These are phyloP conservation scores for Eupithecia insigniata DNA, from an alignment of 2,888 invertebrate genomes.

Conservation along the genomic window DNA sequence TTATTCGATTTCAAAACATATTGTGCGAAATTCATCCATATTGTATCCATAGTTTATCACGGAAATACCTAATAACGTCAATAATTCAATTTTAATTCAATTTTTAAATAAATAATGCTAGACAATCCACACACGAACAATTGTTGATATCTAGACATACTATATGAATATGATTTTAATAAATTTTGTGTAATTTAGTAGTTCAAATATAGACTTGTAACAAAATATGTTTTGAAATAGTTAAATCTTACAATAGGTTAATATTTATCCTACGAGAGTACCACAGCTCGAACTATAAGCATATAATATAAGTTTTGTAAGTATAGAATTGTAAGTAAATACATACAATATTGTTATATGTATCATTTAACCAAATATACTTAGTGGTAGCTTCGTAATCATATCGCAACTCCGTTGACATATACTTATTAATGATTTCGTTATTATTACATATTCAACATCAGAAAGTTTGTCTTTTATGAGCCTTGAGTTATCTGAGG, in stretches of 20 bases:
- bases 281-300: constrained; percentile 48
- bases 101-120: too few species aligned
- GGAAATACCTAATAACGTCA: not conserved
- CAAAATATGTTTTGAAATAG: constrained; percentile 23
- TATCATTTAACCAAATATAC: constrained; percentile 61
- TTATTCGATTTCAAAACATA: constrained; percentile 17
- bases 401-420: constrained; percentile 2
- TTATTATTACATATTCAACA: not conserved
- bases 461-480: not conserved
- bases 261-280: constrained; percentile 49
- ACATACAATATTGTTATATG: constrained; percentile 46
- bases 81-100: not conserved
- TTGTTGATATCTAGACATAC: not conserved
- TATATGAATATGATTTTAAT: not conserved
- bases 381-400: constrained; percentile 23
- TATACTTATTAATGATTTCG: not conserved
- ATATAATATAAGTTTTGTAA: constrained; percentile 72
- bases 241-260: constrained; percentile 11
- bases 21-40: not conserved
- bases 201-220: not conserved
- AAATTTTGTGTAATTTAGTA: not conserved
- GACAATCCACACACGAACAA: too few species aligned
- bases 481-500: too few species aligned
- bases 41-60: not conserved
- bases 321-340: constrained; percentile 58